These are phyloP conservation scores for Melanotaenia duboulayi DNA, from an alignment of 2,113 vertebrate genomes.

Conservation along the genomic window DNA sequence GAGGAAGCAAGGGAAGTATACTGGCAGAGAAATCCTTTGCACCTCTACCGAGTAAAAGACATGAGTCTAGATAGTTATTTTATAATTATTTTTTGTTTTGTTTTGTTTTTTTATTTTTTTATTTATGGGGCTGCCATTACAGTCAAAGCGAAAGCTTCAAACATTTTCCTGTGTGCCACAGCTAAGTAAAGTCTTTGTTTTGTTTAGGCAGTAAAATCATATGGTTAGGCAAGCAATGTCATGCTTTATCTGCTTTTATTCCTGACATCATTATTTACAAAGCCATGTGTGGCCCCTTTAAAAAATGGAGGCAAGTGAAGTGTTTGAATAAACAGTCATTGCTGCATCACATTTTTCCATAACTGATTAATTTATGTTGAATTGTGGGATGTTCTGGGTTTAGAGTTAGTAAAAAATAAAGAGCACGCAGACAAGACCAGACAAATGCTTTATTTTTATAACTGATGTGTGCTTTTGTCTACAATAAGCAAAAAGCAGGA, in stretches of 20 bases:
- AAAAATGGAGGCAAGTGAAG: slow-evolving; percentile 21
- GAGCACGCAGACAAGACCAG: not conserved
- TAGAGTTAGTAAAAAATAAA: not conserved
- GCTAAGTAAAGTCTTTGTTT: not conserved
- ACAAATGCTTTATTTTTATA: not conserved
- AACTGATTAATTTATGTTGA: slow-evolving; percentile 1
- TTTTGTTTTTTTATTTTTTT: too few relatives aligned
- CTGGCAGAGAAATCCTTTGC: too few relatives aligned
- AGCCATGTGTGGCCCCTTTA: slow-evolving; percentile 1
- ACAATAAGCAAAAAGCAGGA: not conserved
- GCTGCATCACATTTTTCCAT: slow-evolving; percentile 9
- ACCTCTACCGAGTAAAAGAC: too few relatives aligned
- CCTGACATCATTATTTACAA: slow-evolving; percentile 27
- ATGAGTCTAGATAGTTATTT: too few relatives aligned
- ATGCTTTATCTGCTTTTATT: slow-evolving; percentile 12
- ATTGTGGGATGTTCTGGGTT: slow-evolving; percentile 2
- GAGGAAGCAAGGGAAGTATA: too few relatives aligned
- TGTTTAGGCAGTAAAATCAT: slow-evolving; percentile 2
- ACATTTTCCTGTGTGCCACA: not conserved
- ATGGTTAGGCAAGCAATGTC: slow-evolving; percentile 6
- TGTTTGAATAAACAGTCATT: slow-evolving; percentile 12
- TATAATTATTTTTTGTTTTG: too few relatives aligned
- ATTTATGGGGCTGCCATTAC: too few relatives aligned
- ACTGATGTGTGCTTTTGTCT: not conserved
- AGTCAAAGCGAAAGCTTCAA: not conserved